Evolutionary conservation across 92 coral and sea anemone species (phyloP), one percentile per base, ranked within the genome.

Genomic region (Heliopora coerulea): DNA sequence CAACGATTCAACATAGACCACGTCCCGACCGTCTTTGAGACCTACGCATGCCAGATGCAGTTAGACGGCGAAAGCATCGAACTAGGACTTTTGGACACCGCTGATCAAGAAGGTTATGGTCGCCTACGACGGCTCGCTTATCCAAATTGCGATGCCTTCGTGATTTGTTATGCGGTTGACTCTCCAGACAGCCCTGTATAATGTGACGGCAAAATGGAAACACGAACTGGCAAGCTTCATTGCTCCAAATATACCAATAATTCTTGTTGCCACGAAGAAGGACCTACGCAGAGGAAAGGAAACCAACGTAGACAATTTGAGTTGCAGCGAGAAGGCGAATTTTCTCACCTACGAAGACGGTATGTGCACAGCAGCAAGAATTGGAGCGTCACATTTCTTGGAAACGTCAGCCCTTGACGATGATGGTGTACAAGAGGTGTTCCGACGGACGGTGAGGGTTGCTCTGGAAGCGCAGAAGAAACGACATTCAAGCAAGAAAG

Each of bases 101-200:
- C 96, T 9, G 97, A 91, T 0, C 96, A 91, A 66, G 96, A 88
- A 31, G 96, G 89, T 60, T 91, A 91, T 85, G 91, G 84, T 65
- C 91, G 91, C 28, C 82, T 91, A 19, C 86, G 97, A 44, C 90
- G 89, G 1, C 74, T 91, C 27, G 73, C 91, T 9, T 91, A 91
- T 58, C 89, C 91, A n/a, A 57, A 56, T 56, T 86, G 96, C 20
- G 91, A 91, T 27, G 96, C 82, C 1, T 89, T 91, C 48, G 69
- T 89, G 41, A 82, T 84, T 37, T 88, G 97, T 68, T 91, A 81
- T 35, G 89, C 89, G 23, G 88, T 91, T 18, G 77, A 70, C 34
- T 27, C 39, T 5, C 77, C 63, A 0, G 77, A 70, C 63, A 29
- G 48, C 28, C 34, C 54, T 1, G n/a, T 31, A 18, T 11, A 70